Percentiles rank a stretch among this genome's conserved stretches.
These are phyloP conservation scores for Hafferia zeledoni DNA, from an alignment of 2,797 vertebrate genomes.

Conservation along the genomic window DNA sequence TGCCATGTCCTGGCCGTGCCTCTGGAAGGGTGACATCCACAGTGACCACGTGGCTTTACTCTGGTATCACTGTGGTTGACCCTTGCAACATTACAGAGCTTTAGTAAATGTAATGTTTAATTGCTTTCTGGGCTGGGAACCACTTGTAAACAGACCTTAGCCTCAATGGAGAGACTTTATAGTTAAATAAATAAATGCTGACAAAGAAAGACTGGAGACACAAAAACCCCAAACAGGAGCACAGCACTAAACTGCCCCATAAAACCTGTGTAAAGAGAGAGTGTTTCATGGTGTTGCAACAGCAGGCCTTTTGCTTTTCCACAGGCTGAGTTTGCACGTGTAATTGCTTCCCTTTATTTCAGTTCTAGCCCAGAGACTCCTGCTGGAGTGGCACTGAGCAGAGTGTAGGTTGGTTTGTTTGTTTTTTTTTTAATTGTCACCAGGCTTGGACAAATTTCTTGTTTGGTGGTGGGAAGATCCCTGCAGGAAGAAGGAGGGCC, in stretches of 20 bases:
- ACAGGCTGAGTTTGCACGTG: background rate
- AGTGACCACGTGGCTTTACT: background rate
- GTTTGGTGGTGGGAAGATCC: background rate
- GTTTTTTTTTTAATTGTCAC: background rate
- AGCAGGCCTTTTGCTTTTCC: background rate
- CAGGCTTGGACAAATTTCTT: background rate
- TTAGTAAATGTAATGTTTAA: constrained; percentile 20
- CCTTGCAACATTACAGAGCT: background rate
- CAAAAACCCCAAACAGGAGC: background rate
- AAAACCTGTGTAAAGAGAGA: constrained; percentile 29
- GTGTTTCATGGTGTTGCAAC: background rate
- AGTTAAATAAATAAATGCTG: constrained; percentile 37
- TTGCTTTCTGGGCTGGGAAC: constrained; percentile 24
- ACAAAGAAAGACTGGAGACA: background rate
- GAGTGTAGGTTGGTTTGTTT: background rate
- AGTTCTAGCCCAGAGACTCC: background rate
- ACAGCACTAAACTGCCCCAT: constrained; percentile 5
- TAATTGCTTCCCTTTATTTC: background rate
- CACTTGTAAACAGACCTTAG: constrained; percentile 18
- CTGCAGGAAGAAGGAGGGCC: background rate
- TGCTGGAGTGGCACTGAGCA: background rate
- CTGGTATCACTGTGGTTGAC: background rate
- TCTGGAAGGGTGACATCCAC: background rate
- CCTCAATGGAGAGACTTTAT: background rate
- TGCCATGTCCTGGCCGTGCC: background rate